Evolutionary conservation across 2,888 invertebrate species (phyloP).

Genomic region (Acleris literana): DNA sequence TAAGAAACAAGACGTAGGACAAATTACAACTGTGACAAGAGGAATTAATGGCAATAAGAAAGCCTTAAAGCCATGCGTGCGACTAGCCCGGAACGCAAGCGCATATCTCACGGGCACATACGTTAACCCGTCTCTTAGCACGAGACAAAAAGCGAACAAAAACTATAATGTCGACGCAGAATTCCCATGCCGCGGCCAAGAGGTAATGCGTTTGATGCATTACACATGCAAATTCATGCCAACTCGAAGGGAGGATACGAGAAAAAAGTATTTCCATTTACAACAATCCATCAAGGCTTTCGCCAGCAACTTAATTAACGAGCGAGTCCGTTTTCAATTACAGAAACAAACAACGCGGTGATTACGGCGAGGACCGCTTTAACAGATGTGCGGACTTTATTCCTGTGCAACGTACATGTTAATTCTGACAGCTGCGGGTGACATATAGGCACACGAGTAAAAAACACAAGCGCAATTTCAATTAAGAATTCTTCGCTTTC

Average conservation of each 20-base stretch:
- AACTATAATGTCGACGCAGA: conserved; percentile 55
- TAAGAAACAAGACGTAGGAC: conserved; percentile 29
- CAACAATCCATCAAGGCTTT: conserved; percentile 75
- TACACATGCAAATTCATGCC: conserved; percentile 75
- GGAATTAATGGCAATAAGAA: conserved; percentile 36
- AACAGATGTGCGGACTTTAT: conserved; percentile 32
- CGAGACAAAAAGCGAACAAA: conserved; percentile 66
- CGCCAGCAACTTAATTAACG: conserved; percentile 74
- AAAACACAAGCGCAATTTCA: not conserved
- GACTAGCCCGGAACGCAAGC: conserved; percentile 16
- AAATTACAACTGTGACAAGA: conserved; percentile 35
- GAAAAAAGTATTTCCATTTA: conserved; percentile 65
- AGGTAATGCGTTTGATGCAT: conserved; percentile 69
- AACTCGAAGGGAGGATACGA: conserved; percentile 53
- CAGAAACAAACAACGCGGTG: conserved; percentile 70
- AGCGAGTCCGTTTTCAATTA: conserved; percentile 71
- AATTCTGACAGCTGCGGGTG: not conserved
- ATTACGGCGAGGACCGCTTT: conserved; percentile 50
- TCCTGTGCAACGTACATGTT: conserved; percentile 14
- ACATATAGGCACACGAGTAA: conserved; percentile 8
- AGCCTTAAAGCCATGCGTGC: conserved; percentile 30
- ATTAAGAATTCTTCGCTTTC: not conserved
- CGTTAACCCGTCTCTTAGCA: conserved; percentile 56
- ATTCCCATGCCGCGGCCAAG: conserved; percentile 67
- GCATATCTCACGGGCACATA: conserved; percentile 37